A percentile compares a stretch with the other conserved stretches of the same genome.
These are phyloP conservation scores for Orchestia grillus DNA, from an alignment of 1,140 invertebrate genomes.

Conservation along the genomic window DNA sequence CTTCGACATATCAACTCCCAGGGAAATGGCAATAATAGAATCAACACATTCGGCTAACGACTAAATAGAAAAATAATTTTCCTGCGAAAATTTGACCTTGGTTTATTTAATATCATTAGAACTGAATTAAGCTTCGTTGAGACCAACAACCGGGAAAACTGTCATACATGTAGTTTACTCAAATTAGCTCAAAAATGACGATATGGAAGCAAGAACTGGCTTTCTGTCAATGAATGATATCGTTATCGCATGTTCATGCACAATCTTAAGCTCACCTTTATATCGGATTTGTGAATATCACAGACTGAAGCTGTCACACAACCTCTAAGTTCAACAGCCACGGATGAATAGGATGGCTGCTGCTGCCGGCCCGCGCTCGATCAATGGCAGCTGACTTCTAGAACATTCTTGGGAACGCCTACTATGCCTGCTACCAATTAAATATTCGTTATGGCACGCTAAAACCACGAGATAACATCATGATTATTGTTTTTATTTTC, in stretches of 20 bases:
- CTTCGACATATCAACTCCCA: background rate
- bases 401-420: background rate
- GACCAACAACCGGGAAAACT: no score
- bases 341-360: background rate
- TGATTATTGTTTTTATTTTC: background rate
- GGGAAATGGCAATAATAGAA: no score
- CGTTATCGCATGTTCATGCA: background rate
- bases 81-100: no score
- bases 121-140: no score
- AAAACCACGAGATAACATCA: background rate
- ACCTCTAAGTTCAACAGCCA: background rate
- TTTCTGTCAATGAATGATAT: background rate
- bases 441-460: background rate
- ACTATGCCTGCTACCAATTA: background rate
- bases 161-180: no score
- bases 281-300: background rate
- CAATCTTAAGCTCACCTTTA: background rate
- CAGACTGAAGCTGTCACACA: background rate
- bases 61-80: no score
- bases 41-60: no score
- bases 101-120: no score
- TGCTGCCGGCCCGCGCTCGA: background rate
- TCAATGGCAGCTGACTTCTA: slow-evolving; percentile 34
- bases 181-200: background rate
- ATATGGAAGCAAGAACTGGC: background rate